Base-by-base conservation (phyloP, 2,797 vertebrate genomes). In the Labroides dimidiatus region DNA sequence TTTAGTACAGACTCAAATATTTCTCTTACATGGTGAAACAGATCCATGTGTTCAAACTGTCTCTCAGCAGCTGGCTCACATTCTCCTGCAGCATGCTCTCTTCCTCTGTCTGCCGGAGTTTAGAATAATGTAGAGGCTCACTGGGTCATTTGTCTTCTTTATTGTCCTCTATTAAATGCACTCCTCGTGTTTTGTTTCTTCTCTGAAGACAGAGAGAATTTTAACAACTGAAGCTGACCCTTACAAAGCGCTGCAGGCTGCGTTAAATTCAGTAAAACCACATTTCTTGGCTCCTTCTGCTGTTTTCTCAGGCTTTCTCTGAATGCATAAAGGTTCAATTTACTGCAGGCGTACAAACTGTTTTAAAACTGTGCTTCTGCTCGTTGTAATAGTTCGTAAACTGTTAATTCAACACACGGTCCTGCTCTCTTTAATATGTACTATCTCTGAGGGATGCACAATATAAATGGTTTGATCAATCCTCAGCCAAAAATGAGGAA, bases 331-430 rank as follows among this genome's bases (percentile, higher is more conserved):
- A 50, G 36, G 3, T 54, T 16, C 24, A 48, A 19, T 45, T 68
- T 39, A 55, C 44, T 39, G 24, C 48, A 39, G 9, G 17, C 47
- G 54, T 33, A 51, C 23, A 53, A 30, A 61, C 36, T 21, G 55
- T 37, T 13, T 21, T 10, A 54, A 72, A 76, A 49, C 43, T n/a
- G 56, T 39, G 43, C 37, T 37, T 37, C 59, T 49, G 63, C 60
- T 11, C 23, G 59, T 36, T 51, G 55, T 48, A 30, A 13, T 27
- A 21, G 21, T 14, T 53, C 50, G 42, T 50, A 48, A 64, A 47
- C 6, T 33, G 30, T 45, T 50, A 39, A 77, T 65, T 20, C 49
- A 57, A n/a, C 11, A 50, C 13, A 56, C 0, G 50, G 16, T 42
- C 11, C 1, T 21, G 0, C 50, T 23, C 30, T 33, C 30, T 33